Percentiles rank a stretch among this genome's conserved stretches.
Conservation (phyloP, 1,140 invertebrate genomes). For the Daktulosphaira vitifoliae region DNA sequence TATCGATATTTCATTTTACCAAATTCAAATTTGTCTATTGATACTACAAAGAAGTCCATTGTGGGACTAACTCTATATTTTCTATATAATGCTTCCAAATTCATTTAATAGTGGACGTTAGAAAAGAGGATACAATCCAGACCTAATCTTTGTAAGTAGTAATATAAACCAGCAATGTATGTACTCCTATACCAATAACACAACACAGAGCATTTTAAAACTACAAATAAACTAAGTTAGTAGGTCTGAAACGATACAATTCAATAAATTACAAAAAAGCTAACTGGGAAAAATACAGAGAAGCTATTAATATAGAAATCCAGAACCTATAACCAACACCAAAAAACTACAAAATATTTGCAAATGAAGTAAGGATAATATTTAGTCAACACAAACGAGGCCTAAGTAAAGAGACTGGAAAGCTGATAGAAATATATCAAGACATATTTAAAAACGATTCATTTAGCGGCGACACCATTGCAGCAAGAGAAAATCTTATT, state of each 20-base stretch:
- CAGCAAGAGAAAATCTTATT: conserved; percentile 5
- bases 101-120: conserved; percentile 27
- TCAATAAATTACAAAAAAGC: conserved; percentile 31
- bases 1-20: too few species aligned
- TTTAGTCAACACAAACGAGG: conserved; percentile 26
- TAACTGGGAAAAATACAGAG: too few species aligned
- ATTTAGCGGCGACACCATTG: conserved; percentile 8
- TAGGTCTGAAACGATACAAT: conserved; percentile 1
- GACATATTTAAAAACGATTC: conserved; percentile 15
- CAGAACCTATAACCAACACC: too few species aligned
- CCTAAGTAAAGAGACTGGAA: too few species aligned
- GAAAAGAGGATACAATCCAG: conserved; percentile 31
- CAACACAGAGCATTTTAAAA: conserved; percentile 25
- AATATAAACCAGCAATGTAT: conserved; percentile 12
- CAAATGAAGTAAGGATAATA: conserved; percentile 16
- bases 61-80: too few species aligned
- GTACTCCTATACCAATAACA: conserved; percentile 15
- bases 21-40: too few species aligned
- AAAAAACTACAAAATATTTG: conserved; percentile 8
- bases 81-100: conserved; percentile 9
- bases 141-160: too few species aligned
- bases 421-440: conserved; percentile 27
- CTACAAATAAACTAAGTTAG: conserved; percentile 5
- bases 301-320: conserved; percentile 12
- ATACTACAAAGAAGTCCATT: too few species aligned